Base-by-base conservation (phyloP, 2,888 invertebrate genomes). In the Orchesella flavescens region DNA sequence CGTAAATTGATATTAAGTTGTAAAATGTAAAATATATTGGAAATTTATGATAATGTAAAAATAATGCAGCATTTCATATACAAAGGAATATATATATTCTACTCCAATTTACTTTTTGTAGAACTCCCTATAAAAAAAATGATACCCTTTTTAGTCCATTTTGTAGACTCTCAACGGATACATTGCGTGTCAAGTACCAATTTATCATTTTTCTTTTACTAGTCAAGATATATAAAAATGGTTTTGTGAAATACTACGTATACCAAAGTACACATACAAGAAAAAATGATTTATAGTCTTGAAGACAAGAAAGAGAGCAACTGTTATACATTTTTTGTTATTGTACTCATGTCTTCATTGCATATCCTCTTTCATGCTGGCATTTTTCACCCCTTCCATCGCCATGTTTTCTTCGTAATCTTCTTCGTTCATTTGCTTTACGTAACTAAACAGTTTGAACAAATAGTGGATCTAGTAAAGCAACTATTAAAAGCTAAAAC, bases 161-260 rank as follows among this genome's bases (percentile, higher is more conserved):
- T 23, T 65, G 1, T 65, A 65, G 65, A 23, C 65, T 65, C 65
- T 65, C 24, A 44, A 66, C 34, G 66, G 43, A n/a, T 66, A 44
- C 10, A 66, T 66, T n/a, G 66, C 66, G 44, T 66, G 66, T 66
- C 66, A 66, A 44, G 66, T 44, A 12, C 19, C 46, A 43, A 66
- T 66, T 34, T 43, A 44, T 66, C 66, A 44, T 59, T 59, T 59
- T 63, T 63, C 15, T 61, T 17, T 61, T 15, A 15, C n/a, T n/a
- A 15, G 57, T 17, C 10, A 4, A 63, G n/a, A 24, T 63, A 63
- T 5, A 63, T 34, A 34, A 34, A 34, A 34, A n/a, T n/a, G 34
- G 34, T 34, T 34, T 34, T 34, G 34, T 34, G 34, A 7, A 34
- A 24, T 13, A 7, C 57, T 10, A 21, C 46, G 10, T 46, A 46